phyloP scores from a whole-genome alignment of 2,888 invertebrate genomes.

The Ephialtes manifestator region DNA sequence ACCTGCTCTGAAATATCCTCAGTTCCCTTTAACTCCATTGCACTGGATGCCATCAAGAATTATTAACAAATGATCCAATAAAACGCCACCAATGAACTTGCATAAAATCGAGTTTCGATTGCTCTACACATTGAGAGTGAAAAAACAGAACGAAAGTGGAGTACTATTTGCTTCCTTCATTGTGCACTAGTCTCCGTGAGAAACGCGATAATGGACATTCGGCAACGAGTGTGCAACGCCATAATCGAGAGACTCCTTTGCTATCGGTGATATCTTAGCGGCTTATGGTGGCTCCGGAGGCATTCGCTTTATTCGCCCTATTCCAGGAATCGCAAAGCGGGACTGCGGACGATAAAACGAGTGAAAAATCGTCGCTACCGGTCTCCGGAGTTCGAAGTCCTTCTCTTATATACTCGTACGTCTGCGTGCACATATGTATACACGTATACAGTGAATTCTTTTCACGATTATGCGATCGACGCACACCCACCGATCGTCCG shows the following conservation, averaged over 20 bases:
- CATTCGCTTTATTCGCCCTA: constrained; percentile 50
- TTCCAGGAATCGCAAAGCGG: constrained; percentile 56
- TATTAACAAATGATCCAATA: constrained; percentile 46
- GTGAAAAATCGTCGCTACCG: constrained; percentile 66
- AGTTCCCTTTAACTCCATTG: neutral
- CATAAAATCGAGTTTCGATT: constrained; percentile 61
- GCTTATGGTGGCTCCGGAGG: constrained; percentile 54
- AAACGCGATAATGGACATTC: constrained; percentile 52
- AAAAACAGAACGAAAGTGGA: constrained; percentile 31
- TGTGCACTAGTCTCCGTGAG: constrained; percentile 21
- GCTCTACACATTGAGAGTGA: constrained; percentile 22
- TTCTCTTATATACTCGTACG: neutral
- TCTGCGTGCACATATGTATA: neutral
- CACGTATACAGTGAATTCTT: constrained; percentile 20
- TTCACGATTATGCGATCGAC: constrained; percentile 64
- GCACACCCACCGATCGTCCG: constrained; percentile 63
- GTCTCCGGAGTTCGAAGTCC: constrained; percentile 30
- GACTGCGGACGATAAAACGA: constrained; percentile 55
- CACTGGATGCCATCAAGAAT: constrained; percentile 7
- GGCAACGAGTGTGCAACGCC: constrained; percentile 27
- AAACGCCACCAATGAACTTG: constrained; percentile 56
- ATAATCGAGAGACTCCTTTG: constrained; percentile 62
- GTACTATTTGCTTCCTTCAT: constrained; percentile 47
- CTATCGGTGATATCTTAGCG: constrained; percentile 64
- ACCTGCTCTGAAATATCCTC: neutral